phyloP scores from a whole-genome alignment of 2,113 vertebrate genomes.

The Forbesichthys papilliferus region DNA sequence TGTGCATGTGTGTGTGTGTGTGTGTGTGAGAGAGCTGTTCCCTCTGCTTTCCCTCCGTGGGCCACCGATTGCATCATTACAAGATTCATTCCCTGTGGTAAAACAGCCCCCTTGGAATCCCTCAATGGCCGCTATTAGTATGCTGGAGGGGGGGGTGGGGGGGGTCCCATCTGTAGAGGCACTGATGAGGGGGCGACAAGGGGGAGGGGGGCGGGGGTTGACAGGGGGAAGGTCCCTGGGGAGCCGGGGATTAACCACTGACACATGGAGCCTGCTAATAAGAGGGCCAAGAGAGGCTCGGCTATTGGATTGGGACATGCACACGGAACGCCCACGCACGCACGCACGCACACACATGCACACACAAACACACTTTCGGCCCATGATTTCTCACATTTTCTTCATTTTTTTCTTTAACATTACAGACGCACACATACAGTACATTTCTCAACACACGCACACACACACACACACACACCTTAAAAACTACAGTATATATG shows the following conservation, averaged over 20 bases:
- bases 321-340: slow-evolving; percentile 36
- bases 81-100: slow-evolving; percentile 41
- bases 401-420: neutral
- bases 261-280: slow-evolving; percentile 78
- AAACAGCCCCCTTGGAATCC: slow-evolving; percentile 68
- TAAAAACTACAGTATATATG: neutral
- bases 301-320: slow-evolving; percentile 49
- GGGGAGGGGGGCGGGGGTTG: slow-evolving; percentile 34
- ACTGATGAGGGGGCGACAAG: slow-evolving; percentile 68
- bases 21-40: slow-evolving; percentile 10
- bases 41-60: slow-evolving; percentile 39
- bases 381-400: neutral
- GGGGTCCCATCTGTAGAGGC: slow-evolving; percentile 77
- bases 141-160: slow-evolving; percentile 55
- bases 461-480: slow-evolving; percentile 23
- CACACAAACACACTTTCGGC: neutral
- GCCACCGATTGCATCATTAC: slow-evolving; percentile 64
- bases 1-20: no score
- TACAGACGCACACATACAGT: slow-evolving; percentile 7
- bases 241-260: slow-evolving; percentile 74
- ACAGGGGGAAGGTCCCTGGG: slow-evolving; percentile 40
- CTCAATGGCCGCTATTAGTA: slow-evolving; percentile 74
- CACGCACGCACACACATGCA: neutral
- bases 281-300: slow-evolving; percentile 51
- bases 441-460: slow-evolving; percentile 20